phyloP scores from a whole-genome alignment of 2,113 vertebrate species.

The Erpornis zantholeuca region DNA sequence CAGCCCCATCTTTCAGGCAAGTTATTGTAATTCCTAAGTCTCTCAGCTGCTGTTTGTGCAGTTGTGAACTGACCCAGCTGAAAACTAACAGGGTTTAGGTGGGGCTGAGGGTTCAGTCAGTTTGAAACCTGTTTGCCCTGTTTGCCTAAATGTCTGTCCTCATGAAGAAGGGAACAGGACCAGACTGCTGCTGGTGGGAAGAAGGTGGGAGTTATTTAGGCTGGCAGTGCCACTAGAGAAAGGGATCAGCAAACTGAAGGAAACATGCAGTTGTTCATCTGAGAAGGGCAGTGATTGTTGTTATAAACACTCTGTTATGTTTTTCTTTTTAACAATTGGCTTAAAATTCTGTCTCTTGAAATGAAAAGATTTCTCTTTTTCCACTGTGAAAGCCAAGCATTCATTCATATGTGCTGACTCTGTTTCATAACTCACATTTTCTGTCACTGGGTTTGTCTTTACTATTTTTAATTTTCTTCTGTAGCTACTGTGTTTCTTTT shows the following conservation, averaged over 20 bases:
- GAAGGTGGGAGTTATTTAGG: not conserved
- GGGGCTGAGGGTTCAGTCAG: not conserved
- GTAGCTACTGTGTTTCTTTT: not conserved
- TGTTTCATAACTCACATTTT: conserved; percentile 26
- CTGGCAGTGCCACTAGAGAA: not conserved
- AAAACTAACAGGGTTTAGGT: not conserved
- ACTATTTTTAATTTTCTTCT: conserved; percentile 15
- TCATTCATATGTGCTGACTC: not conserved
- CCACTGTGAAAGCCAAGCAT: not conserved
- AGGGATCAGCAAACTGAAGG: not conserved
- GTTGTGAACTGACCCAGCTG: not conserved
- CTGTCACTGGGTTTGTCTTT: not conserved
- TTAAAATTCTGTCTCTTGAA: not conserved
- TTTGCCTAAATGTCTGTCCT: not conserved
- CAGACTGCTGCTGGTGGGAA: not conserved
- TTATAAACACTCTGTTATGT: not conserved
- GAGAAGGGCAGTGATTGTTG: not conserved
- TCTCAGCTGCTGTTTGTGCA: not conserved
- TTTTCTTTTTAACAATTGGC: not conserved
- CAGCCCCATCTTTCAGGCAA: not conserved
- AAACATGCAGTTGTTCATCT: not conserved
- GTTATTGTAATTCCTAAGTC: not conserved
- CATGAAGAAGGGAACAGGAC: not conserved
- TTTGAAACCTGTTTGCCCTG: not conserved
- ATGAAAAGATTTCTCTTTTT: not conserved